Conservation (phyloP, 2,113 vertebrate genomes). For the Paedocypris sp. region DNA sequence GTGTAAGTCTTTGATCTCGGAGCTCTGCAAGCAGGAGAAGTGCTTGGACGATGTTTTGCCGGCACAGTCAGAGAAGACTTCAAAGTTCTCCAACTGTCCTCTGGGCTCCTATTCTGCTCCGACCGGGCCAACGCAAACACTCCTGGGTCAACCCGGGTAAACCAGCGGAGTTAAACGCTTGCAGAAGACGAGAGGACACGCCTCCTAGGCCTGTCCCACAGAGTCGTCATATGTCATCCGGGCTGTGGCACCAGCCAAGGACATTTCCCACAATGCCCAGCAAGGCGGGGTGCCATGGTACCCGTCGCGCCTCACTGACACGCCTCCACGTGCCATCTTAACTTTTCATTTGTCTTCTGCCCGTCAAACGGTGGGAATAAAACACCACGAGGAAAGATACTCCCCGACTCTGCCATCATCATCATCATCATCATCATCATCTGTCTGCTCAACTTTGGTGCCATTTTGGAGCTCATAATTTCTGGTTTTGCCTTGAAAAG, state of each 20-base stretch:
- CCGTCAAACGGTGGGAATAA: constrained; percentile 23
- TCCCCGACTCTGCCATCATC: no score
- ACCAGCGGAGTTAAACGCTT: constrained; percentile 43
- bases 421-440: background rate
- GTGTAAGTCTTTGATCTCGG: constrained; percentile 10
- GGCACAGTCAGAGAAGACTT: constrained; percentile 1
- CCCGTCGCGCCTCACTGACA: constrained; percentile 42
- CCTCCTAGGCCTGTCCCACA: constrained; percentile 31
- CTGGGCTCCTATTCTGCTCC: constrained; percentile 13
- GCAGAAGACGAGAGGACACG: constrained; percentile 25
- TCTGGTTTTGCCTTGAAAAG: no score
- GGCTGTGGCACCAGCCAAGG: constrained; percentile 22
- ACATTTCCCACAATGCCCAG: constrained; percentile 47
- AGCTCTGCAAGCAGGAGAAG: background rate
- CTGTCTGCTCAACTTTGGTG: background rate
- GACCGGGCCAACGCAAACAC: constrained; percentile 32
- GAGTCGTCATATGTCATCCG: constrained; percentile 47
- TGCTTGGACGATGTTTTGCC: background rate
- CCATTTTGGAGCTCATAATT: no score
- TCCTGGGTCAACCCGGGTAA: constrained; percentile 33
- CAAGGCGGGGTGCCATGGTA: constrained; percentile 32
- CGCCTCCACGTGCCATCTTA: constrained; percentile 47
- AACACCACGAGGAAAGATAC: background rate
- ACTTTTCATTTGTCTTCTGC: constrained; percentile 50
- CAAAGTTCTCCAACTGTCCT: constrained; percentile 7